Percentiles rank a stretch among this genome's conserved stretches.
Conservation (phyloP, 2,113 vertebrate genomes). For the Nesoenas mayeri region DNA sequence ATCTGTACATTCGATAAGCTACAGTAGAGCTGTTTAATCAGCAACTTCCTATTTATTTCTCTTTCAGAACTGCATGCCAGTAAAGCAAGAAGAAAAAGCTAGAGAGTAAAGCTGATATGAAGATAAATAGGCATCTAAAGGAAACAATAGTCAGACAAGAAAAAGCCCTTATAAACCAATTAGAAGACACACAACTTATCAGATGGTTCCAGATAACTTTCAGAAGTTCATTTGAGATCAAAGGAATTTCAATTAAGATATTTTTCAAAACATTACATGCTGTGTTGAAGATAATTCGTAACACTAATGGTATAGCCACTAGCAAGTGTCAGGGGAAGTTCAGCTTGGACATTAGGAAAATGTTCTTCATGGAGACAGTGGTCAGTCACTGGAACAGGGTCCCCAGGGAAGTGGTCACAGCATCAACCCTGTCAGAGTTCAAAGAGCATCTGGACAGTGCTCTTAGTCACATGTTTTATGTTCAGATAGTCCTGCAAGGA, state of each 20-base stretch:
- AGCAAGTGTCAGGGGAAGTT: too few species aligned
- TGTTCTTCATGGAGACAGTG: fast-evolving
- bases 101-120: not conserved
- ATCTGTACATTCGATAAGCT: not conserved
- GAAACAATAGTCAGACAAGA: not conserved
- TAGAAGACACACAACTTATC: not conserved
- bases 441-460: fast-evolving
- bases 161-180: not conserved
- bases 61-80: not conserved
- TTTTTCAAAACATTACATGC: not conserved
- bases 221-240: not conserved
- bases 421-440: not conserved
- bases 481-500: not conserved
- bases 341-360: not conserved
- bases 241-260: not conserved
- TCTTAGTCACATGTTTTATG: not conserved
- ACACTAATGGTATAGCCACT: not conserved
- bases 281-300: not conserved
- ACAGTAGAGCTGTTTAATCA: not conserved
- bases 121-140: not conserved
- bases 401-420: not conserved
- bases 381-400: not conserved
- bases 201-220: not conserved
- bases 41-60: not conserved
- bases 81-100: not conserved